phyloP scores from a whole-genome alignment of 2,797 vertebrate species.

The Anableps anableps region DNA sequence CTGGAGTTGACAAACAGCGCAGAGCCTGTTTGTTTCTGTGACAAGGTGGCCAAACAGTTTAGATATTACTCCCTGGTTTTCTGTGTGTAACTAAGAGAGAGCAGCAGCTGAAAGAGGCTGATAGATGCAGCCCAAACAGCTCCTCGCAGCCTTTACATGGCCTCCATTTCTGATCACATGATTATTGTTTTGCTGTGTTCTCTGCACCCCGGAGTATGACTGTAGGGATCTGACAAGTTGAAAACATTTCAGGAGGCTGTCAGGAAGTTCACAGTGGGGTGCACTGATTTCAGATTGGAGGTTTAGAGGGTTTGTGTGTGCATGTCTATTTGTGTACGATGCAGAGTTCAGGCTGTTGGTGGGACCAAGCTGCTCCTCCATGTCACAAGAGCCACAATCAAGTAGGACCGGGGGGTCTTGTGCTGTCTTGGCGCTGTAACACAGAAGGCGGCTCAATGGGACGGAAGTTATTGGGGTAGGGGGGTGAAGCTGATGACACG shows the following conservation, averaged over 20 bases:
- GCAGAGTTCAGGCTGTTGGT: conserved; percentile 56
- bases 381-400: conserved; percentile 70
- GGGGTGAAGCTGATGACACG: conserved; percentile 90
- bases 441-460: conserved; percentile 83
- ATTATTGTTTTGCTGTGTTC: conserved; percentile 70
- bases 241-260: conserved; percentile 72
- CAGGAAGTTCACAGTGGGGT: conserved; percentile 74
- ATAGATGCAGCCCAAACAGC: conserved; percentile 38
- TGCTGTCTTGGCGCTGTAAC: conserved; percentile 61
- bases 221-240: conserved; percentile 71
- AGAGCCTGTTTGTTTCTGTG: conserved; percentile 42
- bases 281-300: conserved; percentile 64
- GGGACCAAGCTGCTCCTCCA: conserved; percentile 58
- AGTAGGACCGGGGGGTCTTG: conserved; percentile 64
- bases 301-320: conserved; percentile 47
- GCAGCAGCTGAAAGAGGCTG: conserved; percentile 36
- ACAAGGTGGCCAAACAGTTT: conserved; percentile 39
- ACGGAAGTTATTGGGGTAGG: conserved; percentile 88
- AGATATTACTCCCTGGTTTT: conserved; percentile 26
- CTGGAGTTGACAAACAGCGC: not conserved
- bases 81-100: conserved; percentile 23
- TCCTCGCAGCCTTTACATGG: conserved; percentile 54
- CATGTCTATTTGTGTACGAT: conserved; percentile 30
- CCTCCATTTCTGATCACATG: conserved; percentile 63
- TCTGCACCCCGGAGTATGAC: conserved; percentile 58